Evolutionary conservation across 2,888 invertebrate genomes (phyloP).

Genomic region (Callyntrura sp.): DNA sequence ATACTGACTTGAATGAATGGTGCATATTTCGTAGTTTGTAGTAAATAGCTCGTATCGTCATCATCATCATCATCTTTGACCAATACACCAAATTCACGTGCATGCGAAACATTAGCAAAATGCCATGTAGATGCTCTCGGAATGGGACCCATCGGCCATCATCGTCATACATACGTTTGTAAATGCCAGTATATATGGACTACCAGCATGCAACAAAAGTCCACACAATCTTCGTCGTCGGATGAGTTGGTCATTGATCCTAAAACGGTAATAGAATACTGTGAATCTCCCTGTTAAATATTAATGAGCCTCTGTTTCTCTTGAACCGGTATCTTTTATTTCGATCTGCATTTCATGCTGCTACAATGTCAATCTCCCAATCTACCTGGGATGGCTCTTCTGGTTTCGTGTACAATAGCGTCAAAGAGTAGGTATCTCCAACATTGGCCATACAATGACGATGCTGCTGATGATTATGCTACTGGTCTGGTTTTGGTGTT

Average conservation of each 20-base stretch:
- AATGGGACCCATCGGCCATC: conserved; percentile 1
- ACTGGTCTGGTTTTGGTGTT: conserved; percentile 24
- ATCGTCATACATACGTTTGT: background rate
- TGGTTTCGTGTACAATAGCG: no score
- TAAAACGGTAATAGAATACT: conserved; percentile 76
- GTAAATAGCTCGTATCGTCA: conserved; percentile 33
- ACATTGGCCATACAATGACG: no score
- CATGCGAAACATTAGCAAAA: conserved; percentile 19
- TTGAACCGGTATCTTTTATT: conserved; percentile 75
- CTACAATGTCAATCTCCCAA: background rate
- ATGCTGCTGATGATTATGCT: background rate
- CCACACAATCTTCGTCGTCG: conserved; percentile 38
- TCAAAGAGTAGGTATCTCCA: background rate
- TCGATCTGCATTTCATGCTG: conserved; percentile 43
- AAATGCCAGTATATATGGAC: no score
- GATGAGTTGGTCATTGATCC: conserved; percentile 76
- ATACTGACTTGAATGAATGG: conserved; percentile 44
- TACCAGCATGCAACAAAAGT: conserved; percentile 14
- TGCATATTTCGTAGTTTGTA: background rate
- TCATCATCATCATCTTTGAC: conserved; percentile 54
- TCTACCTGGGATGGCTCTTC: background rate
- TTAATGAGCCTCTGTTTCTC: conserved; percentile 71
- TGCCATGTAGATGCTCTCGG: no score
- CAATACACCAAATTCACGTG: conserved; percentile 60
- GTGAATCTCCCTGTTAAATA: conserved; percentile 76